These are phyloP conservation scores for Amiota mariae DNA, from an alignment of 2,888 invertebrate genomes.

Conservation along the genomic window DNA sequence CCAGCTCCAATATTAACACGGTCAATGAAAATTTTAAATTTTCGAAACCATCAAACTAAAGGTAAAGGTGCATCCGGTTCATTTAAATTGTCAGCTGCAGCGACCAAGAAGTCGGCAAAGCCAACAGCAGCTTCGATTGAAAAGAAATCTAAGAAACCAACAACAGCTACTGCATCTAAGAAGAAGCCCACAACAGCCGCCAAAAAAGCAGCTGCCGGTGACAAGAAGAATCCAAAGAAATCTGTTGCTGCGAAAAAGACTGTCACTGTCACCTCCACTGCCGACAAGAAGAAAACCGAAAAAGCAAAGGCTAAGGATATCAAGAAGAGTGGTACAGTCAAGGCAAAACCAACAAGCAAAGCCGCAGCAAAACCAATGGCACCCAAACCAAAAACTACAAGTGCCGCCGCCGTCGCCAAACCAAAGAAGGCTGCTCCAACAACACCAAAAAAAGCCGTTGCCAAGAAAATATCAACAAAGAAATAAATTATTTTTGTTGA, in stretches of 20 bases:
- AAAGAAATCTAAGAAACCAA: constrained; percentile 37
- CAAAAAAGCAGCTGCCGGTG: no score
- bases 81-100: no score
- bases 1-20: no score
- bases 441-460: constrained; percentile 41
- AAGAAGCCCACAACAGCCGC: no score
- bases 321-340: constrained; percentile 43
- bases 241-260: no score
- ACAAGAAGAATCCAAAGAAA: no score
- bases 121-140: constrained; percentile 40
- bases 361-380: constrained; percentile 37
- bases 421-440: background rate
- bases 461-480: constrained; percentile 27
- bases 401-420: background rate
- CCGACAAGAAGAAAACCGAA: constrained; percentile 41
- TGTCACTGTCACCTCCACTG: no score
- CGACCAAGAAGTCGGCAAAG: constrained; percentile 46
- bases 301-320: constrained; percentile 37
- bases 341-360: no score
- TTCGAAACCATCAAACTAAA: no score
- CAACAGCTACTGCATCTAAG: constrained; percentile 3
- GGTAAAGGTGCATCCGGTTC: constrained; percentile 35
- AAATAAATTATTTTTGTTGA: no score
- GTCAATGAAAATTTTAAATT: constrained; percentile 74
- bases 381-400: constrained; percentile 1